A percentile compares a stretch with the other conserved stretches of the same genome.
phyloP scores from a whole-genome alignment of 2,888 invertebrate genomes.

The Xanthostigma xanthostigma region DNA sequence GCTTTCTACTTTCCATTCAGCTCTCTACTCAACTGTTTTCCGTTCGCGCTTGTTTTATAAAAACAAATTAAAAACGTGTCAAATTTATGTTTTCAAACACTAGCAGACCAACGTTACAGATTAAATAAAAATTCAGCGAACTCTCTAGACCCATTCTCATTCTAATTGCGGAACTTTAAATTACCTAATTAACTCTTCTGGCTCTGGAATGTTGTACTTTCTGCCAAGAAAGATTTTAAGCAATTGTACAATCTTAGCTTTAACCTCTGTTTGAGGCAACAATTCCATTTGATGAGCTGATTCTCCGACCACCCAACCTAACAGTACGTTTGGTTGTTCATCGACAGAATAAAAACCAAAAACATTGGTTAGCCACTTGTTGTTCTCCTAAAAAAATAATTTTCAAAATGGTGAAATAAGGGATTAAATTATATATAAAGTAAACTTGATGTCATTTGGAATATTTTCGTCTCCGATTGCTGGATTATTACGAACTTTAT shows the following conservation, averaged over 20 bases:
- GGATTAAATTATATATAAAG: no score
- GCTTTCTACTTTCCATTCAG: no score
- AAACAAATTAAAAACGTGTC: no score
- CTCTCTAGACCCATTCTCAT: not conserved
- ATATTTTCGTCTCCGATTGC: no score
- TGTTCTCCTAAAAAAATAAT: constrained; percentile 19
- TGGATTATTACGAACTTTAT: no score
- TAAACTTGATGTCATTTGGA: no score
- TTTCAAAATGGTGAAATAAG: no score
- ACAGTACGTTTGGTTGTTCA: constrained; percentile 43
- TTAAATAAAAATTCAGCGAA: no score
- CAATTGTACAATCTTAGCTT: constrained; percentile 32
- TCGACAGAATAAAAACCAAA: constrained; percentile 52
- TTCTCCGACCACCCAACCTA: constrained; percentile 54
- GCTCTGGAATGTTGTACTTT: constrained; percentile 32
- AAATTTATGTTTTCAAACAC: no score
- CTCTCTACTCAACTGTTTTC: no score
- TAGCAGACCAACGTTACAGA: no score
- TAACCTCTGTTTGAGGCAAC: constrained; percentile 36
- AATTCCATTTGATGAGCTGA: constrained; percentile 45
- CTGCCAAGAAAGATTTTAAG: constrained; percentile 37
- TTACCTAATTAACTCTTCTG: constrained; percentile 24
- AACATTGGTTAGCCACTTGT: constrained; percentile 47
- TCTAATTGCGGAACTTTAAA: not conserved
- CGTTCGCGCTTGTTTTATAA: no score